A percentile compares a stretch with the other conserved stretches of the same genome.
phyloP scores from a whole-genome alignment of 1,140 invertebrate genomes.

The Globodera ellingtonae region DNA sequence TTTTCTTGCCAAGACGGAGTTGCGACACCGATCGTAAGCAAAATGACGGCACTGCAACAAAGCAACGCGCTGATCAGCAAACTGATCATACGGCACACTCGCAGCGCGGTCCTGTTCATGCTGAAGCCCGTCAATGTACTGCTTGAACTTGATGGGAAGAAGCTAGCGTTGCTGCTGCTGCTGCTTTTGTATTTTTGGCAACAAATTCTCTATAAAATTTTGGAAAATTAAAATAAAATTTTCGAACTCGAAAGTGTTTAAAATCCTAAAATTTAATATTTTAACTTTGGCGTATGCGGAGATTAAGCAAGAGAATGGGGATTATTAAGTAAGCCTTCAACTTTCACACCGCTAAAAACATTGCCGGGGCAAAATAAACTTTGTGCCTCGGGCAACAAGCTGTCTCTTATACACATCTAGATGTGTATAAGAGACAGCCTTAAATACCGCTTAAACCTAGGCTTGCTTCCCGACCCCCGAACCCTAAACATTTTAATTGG shows the following conservation, averaged over 20 bases:
- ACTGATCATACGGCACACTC: conserved; percentile 9
- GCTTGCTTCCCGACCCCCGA: too few species aligned
- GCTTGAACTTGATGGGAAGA: background rate
- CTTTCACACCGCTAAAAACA: too few species aligned
- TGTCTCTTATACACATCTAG: too few species aligned
- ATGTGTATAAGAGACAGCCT: too few species aligned
- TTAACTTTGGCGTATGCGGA: background rate
- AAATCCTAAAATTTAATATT: background rate
- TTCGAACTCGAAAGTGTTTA: background rate
- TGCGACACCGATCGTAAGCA: conserved; percentile 14
- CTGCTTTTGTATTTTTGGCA: background rate
- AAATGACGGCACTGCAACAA: conserved; percentile 2
- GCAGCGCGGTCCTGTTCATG: conserved; percentile 23
- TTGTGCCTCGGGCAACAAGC: too few species aligned
- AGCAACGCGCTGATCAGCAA: conserved; percentile 12
- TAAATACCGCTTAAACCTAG: too few species aligned
- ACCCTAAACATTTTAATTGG: too few species aligned
- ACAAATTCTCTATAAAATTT: background rate
- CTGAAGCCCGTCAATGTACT: background rate
- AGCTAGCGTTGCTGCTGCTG: background rate
- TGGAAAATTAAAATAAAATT: background rate
- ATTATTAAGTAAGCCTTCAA: too few species aligned
- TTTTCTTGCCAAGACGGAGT: conserved; percentile 23
- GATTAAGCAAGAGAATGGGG: background rate
- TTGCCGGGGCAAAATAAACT: too few species aligned